Evolutionary conservation across 2,113 vertebrate genomes (phyloP).

Genomic region (Odocoileus hemionus): DNA sequence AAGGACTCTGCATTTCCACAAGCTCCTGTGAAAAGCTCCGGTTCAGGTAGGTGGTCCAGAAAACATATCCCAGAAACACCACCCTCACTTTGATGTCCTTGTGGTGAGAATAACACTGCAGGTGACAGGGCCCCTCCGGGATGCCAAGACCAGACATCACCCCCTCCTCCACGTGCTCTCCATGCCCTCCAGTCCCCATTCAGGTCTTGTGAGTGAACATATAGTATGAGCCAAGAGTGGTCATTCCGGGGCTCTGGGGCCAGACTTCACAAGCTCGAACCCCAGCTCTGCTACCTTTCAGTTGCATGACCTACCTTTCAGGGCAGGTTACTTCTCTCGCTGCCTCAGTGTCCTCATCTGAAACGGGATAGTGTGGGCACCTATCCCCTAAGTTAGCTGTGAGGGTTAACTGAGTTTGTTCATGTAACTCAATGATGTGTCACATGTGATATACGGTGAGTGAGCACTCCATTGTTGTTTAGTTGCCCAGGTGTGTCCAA

Average conservation of each 20-base stretch:
- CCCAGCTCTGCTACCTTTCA: background rate
- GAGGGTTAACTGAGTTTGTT: background rate
- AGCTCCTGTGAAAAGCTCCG: background rate
- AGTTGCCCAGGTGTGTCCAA: background rate
- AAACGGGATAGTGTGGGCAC: background rate
- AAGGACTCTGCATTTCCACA: background rate
- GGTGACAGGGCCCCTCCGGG: background rate
- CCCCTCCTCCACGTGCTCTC: background rate
- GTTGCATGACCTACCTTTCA: background rate
- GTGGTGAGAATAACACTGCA: background rate
- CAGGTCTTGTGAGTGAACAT: background rate
- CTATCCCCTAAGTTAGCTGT: too few relatives aligned
- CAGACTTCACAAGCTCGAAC: background rate
- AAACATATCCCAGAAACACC: background rate
- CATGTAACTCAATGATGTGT: background rate
- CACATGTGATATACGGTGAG: fast-evolving
- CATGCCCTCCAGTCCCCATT: too few relatives aligned
- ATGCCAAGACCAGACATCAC: background rate
- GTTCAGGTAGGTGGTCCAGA: background rate
- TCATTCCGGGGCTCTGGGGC: background rate
- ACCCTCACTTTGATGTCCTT: background rate
- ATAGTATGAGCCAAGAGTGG: background rate
- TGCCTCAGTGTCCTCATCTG: background rate
- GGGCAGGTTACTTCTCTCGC: background rate
- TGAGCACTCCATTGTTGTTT: background rate